Evolutionary conservation across 2,113 vertebrate genomes (phyloP).

Genomic region (Lepidothrix coronata): DNA sequence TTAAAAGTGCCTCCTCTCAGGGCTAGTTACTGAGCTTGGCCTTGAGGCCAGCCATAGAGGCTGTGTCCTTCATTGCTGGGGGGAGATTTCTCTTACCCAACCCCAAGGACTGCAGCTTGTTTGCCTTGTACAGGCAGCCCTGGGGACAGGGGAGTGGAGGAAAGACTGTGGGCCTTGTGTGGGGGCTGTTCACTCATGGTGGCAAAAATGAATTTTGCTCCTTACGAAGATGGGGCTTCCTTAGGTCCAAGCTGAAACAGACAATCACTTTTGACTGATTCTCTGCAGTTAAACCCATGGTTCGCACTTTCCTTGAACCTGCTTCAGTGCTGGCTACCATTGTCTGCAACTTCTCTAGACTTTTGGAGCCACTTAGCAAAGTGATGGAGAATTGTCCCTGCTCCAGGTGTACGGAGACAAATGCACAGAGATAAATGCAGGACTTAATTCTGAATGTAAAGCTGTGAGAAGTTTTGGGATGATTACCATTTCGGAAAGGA

Average conservation of each 20-base stretch:
- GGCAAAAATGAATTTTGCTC: not conserved
- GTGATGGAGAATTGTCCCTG: not conserved
- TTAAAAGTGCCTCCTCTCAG: not conserved
- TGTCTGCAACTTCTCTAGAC: not conserved
- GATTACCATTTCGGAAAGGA: not conserved
- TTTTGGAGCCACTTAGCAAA: not conserved
- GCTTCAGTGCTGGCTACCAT: not conserved
- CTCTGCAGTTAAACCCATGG: not conserved
- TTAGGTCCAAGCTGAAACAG: not conserved
- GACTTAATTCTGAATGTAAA: not conserved
- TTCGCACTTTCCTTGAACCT: not conserved
- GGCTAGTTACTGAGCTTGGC: not conserved
- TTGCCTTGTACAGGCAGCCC: not conserved
- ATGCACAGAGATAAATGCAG: not conserved
- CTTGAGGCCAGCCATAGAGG: not conserved
- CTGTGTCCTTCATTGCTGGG: fast-evolving
- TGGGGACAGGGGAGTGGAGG: not conserved
- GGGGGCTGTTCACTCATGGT: not conserved
- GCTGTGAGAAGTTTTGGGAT: not conserved
- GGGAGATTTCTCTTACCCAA: not conserved
- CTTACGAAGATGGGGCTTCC: not conserved
- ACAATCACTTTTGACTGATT: not conserved
- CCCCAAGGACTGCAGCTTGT: not conserved
- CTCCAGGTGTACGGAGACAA: not conserved
- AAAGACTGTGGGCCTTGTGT: not conserved